Evolutionary conservation across 2,113 vertebrate genomes (phyloP).

Genomic region (Phrynosoma platyrhinos): DNA sequence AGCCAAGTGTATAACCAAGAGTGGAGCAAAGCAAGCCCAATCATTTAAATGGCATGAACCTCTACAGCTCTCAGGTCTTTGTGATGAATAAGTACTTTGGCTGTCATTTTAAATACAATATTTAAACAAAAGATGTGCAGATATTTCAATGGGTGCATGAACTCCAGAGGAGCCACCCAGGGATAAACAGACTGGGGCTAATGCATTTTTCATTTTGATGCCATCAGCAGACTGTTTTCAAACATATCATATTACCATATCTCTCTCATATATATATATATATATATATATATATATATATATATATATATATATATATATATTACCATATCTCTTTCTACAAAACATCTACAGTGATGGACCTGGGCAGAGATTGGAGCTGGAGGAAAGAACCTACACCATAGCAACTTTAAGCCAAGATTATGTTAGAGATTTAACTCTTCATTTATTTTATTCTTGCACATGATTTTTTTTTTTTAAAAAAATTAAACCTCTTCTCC

Average conservation of each 20-base stretch:
- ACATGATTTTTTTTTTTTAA: too few relatives aligned
- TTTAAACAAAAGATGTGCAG: slow-evolving; percentile 6
- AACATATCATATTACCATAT: background rate
- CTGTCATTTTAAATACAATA: slow-evolving; percentile 6
- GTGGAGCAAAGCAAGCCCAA: background rate
- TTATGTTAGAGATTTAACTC: too few relatives aligned
- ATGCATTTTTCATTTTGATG: background rate
- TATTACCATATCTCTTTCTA: too few relatives aligned
- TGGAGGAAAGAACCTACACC: too few relatives aligned
- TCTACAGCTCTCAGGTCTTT: background rate
- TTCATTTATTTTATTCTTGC: background rate
- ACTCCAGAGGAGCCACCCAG: background rate
- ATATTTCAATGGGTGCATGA: background rate
- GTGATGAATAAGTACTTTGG: slow-evolving; percentile 14
- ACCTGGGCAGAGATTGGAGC: too few relatives aligned
- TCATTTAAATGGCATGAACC: background rate
- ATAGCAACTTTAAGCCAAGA: too few relatives aligned
- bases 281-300: too few relatives aligned
- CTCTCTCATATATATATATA: too few relatives aligned
- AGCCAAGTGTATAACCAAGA: background rate
- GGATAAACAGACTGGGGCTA: background rate
- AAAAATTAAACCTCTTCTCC: too few relatives aligned
- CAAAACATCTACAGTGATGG: too few relatives aligned
- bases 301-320: too few relatives aligned
- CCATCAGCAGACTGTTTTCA: background rate